Evolutionary conservation across 2,797 vertebrate genomes (phyloP).

Genomic region (Neosalanx taihuensis): DNA sequence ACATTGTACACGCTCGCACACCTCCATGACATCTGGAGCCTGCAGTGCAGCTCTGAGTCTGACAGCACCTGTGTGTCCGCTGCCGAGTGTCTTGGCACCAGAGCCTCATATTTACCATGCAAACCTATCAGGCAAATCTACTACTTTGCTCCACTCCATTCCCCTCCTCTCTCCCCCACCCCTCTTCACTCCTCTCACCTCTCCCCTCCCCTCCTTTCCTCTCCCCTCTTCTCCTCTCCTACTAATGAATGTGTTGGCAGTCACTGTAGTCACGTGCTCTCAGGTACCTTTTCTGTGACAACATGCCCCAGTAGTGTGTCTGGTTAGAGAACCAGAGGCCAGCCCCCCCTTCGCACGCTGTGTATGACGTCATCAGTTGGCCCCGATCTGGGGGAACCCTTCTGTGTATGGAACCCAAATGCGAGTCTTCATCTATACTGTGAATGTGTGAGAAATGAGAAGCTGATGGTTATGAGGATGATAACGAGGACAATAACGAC

Average conservation of each 20-base stretch:
- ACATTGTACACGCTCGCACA: too few species aligned
- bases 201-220: neutral
- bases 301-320: neutral
- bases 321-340: neutral
- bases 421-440: too few species aligned
- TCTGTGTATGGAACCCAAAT: too few species aligned
- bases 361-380: neutral
- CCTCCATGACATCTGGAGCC: too few species aligned
- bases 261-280: too few species aligned
- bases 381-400: too few species aligned
- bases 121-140: neutral
- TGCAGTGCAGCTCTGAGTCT: too few species aligned
- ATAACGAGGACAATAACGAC: too few species aligned
- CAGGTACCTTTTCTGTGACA: neutral
- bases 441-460: too few species aligned
- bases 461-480: too few species aligned
- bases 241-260: neutral
- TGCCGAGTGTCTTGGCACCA: neutral
- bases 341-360: neutral
- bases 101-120: neutral
- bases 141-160: neutral
- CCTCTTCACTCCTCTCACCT: neutral
- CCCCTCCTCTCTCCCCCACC: too few species aligned
- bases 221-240: neutral
- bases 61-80: neutral